Evolutionary conservation across 2,797 vertebrate genomes (phyloP).

Genomic region (Enteromius paludinosus): DNA sequence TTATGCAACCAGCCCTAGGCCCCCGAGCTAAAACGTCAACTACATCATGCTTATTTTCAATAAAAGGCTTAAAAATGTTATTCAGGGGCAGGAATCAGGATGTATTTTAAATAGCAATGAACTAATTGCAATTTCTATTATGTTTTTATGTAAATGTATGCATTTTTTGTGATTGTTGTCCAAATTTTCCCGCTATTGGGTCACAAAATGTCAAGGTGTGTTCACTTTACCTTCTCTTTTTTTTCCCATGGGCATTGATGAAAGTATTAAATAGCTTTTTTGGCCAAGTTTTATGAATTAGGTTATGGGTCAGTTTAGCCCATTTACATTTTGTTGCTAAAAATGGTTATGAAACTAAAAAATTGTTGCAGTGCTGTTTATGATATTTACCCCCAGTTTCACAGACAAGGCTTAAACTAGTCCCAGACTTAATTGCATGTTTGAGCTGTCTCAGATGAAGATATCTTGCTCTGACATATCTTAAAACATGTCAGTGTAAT

Average conservation of each 20-base stretch:
- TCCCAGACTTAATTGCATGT: too few relatives aligned
- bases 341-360: background rate
- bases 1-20: too few relatives aligned
- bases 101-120: background rate
- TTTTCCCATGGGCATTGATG: background rate
- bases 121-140: background rate
- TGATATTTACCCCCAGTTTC: too few relatives aligned
- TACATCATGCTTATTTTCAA: background rate
- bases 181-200: background rate
- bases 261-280: background rate
- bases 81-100: background rate
- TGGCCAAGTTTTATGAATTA: background rate
- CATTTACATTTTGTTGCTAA: background rate
- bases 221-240: background rate
- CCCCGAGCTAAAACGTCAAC: background rate
- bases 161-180: background rate
- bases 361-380: background rate
- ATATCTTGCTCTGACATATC: too few relatives aligned
- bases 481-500: too few relatives aligned
- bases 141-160: background rate
- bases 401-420: too few relatives aligned
- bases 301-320: background rate
- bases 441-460: too few relatives aligned
- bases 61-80: background rate
- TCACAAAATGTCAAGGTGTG: background rate